Base-by-base conservation (phyloP, 2,797 vertebrate species). In the Enteromius viviparus region DNA sequence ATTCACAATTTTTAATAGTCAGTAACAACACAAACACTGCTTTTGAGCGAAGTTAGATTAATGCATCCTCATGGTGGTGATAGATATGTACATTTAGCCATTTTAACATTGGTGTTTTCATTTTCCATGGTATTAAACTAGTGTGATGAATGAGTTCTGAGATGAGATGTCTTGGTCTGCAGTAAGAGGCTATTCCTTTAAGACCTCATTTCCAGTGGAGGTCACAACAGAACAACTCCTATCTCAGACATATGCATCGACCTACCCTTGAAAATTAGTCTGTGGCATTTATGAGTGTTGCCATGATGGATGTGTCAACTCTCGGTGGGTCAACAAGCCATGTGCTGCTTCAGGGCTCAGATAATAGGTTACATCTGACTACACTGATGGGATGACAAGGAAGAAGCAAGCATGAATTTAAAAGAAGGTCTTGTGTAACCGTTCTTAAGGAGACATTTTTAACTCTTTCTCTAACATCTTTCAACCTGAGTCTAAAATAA, bases 111-210 rank as follows among this genome's bases (percentile, higher is more conserved):
- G 32, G 26, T 64, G 70, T 65, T 81, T 65, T 45, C 19, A 42
- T 74, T 78, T 47, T 68, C 51, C 80, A n/a, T 81, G 15, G 29
- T 47, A 47, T 26, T 65, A 58, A 78, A 79, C 53, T 14, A 58
- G 29, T 0, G 12, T 29, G 76, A 78, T 79, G 60, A 66, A 74
- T 72, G 72, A 55, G 69, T 72, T 77, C 23, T 72, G 65, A 58
- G 45, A 51, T 70, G 58, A 70, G 75, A 42, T 51, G 79, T 34
- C 66, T 72, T 72, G 58, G 68, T 78, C n/a, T 85, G 72, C 34
- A 21, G 72, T 76, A 71, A 51, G 69, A 82, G 76, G 80, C 55
- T 60, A 74, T 85, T 82, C 71, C 62, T 82, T 66, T 14, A 72
- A 74, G 80, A 83, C 84, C 69, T 79, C 47, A 60, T 70, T 40